phyloP scores from a whole-genome alignment of 2,888 invertebrate genomes.

The Drosophila setosimentum region DNA sequence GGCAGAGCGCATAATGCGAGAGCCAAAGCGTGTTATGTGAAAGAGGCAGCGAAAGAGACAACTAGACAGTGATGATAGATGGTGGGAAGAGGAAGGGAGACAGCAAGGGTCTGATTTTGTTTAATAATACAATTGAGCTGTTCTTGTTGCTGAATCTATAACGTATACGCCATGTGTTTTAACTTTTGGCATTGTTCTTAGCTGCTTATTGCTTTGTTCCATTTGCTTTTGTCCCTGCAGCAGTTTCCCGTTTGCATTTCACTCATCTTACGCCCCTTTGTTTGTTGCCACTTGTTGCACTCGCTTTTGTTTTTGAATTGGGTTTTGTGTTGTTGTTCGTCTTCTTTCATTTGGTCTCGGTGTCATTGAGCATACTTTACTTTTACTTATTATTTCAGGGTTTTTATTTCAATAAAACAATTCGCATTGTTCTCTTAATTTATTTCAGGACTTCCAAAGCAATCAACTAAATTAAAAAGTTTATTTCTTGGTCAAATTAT shows the following conservation, averaged over 20 bases:
- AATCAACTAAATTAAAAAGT: constrained; percentile 44
- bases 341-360: constrained; percentile 14
- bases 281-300: constrained; percentile 55
- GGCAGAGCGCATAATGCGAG: constrained; percentile 57
- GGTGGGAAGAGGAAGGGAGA: neutral
- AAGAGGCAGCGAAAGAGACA: neutral
- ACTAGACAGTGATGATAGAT: neutral
- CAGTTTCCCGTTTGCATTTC: constrained; percentile 45
- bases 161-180: constrained; percentile 52
- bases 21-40: neutral
- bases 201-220: constrained; percentile 3
- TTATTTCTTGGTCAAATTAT: constrained; percentile 14
- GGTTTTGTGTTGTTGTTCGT: constrained; percentile 3
- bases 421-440: constrained; percentile 30
- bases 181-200: constrained; percentile 23
- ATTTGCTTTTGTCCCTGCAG: constrained; percentile 34
- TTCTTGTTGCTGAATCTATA: constrained; percentile 25
- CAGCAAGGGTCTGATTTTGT: constrained; percentile 34
- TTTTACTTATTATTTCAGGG: constrained; percentile 45
- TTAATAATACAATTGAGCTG: constrained; percentile 62
- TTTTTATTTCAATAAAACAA: constrained; percentile 44
- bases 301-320: constrained; percentile 30
- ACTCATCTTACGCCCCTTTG: constrained; percentile 57
- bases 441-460: constrained; percentile 11
- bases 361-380: constrained; percentile 20